phyloP scores from a whole-genome alignment of 2,797 vertebrate genomes.

The Etheostoma perlongum region DNA sequence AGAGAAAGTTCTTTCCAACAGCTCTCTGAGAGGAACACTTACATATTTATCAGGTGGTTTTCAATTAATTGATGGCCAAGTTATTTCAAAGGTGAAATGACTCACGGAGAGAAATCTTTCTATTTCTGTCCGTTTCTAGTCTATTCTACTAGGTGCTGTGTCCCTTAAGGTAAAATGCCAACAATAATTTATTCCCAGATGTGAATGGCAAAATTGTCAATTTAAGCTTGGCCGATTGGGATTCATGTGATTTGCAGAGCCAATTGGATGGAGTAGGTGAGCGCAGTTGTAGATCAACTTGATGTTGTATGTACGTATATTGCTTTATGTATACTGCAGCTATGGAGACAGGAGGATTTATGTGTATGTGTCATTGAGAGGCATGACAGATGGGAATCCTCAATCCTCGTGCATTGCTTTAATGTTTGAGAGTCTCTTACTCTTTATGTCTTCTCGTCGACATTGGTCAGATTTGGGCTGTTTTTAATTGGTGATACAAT shows the following conservation, averaged over 20 bases:
- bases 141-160: not conserved
- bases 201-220: constrained; percentile 26
- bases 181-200: constrained; percentile 39
- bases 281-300: constrained; percentile 57
- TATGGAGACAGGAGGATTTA: constrained; percentile 49
- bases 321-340: constrained; percentile 45
- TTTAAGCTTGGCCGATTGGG: constrained; percentile 28
- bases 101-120: constrained; percentile 6
- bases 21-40: constrained; percentile 27
- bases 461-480: constrained; percentile 36
- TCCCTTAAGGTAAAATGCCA: constrained; percentile 3
- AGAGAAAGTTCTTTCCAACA: not conserved
- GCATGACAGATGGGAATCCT: constrained; percentile 20
- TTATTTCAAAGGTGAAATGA: constrained; percentile 27
- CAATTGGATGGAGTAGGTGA: constrained; percentile 43
- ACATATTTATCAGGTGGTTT: constrained; percentile 55
- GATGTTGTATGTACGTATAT: constrained; percentile 58
- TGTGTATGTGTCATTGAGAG: constrained; percentile 18
- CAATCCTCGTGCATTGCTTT: constrained; percentile 21
- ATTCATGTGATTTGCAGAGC: constrained; percentile 56
- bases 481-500: not conserved
- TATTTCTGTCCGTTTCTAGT: too few species aligned
- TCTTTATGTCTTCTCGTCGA: constrained; percentile 41
- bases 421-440: constrained; percentile 4
- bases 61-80: constrained; percentile 26